These are phyloP conservation scores for Mellilla xanthometata DNA, from an alignment of 2,888 invertebrate species.

Conservation along the genomic window DNA sequence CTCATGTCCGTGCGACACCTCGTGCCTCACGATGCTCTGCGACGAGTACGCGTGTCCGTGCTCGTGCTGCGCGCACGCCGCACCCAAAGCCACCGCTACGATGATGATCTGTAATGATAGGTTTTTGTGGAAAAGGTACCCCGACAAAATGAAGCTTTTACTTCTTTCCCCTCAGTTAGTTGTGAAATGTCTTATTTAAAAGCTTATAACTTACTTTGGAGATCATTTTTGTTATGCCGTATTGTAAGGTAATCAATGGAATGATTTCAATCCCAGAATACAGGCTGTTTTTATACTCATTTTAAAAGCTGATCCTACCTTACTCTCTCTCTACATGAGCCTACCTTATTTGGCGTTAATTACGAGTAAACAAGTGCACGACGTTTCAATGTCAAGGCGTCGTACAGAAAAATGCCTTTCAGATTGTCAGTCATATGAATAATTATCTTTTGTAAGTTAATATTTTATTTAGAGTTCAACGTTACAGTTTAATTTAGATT, in stretches of 20 bases:
- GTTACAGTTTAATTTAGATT: too few species aligned
- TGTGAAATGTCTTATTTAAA: neutral
- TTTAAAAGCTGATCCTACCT: constrained; percentile 33
- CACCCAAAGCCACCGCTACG: constrained; percentile 33
- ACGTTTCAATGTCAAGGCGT: too few species aligned
- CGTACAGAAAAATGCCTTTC: too few species aligned
- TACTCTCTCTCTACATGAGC: neutral
- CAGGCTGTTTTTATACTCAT: constrained; percentile 53
- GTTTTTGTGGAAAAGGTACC: too few species aligned
- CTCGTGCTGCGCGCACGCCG: constrained; percentile 43
- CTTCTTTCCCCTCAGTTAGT: too few species aligned
- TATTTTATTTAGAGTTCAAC: too few species aligned
- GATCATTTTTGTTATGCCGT: neutral
- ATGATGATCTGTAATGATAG: constrained; percentile 27
- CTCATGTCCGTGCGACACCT: constrained; percentile 30
- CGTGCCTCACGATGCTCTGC: constrained; percentile 42
- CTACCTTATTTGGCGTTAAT: too few species aligned
- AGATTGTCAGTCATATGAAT: too few species aligned
- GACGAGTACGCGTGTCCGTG: constrained; percentile 46
- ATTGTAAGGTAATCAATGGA: neutral
- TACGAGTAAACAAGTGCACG: constrained; percentile 21
- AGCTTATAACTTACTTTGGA: neutral
- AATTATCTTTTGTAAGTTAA: too few species aligned
- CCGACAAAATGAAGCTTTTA: too few species aligned
- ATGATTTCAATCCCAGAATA: constrained; percentile 27